phyloP scores from a whole-genome alignment of 2,113 vertebrate species.

The Recurvirostra avosetta region DNA sequence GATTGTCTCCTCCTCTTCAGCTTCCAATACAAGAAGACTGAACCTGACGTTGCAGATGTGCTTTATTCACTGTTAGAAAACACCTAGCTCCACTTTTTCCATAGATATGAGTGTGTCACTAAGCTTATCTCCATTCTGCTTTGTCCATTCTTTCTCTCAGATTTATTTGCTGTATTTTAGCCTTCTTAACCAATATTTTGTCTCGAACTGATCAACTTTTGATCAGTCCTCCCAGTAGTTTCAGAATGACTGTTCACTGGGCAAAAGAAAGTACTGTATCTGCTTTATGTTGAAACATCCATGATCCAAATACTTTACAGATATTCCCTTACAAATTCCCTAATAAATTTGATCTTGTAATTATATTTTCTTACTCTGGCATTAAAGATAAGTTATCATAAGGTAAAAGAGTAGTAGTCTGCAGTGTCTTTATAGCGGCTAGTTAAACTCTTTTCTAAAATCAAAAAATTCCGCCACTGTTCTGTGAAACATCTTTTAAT shows the following conservation, averaged over 20 bases:
- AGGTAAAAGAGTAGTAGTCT: background rate
- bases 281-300: background rate
- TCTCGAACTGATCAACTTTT: background rate
- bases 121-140: background rate
- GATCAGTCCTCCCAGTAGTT: background rate
- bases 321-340: background rate
- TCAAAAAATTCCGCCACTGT: background rate
- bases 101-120: background rate
- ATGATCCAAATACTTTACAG: background rate
- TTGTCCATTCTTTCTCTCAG: background rate
- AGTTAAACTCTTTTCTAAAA: background rate
- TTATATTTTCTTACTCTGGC: background rate
- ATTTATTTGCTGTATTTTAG: background rate
- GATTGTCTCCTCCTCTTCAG: background rate
- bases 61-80: background rate
- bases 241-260: background rate
- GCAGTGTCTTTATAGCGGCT: background rate
- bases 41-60: background rate
- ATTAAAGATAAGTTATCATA: background rate
- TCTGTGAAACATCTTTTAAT: background rate
- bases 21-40: background rate
- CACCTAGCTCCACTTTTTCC: background rate
- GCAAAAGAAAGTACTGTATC: background rate
- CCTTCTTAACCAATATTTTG: background rate
- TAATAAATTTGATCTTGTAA: background rate